Evolutionary conservation across 2,113 vertebrate species (phyloP), one percentile per base, ranked within the genome.

Genomic region (Brachionichthys hirsutus): DNA sequence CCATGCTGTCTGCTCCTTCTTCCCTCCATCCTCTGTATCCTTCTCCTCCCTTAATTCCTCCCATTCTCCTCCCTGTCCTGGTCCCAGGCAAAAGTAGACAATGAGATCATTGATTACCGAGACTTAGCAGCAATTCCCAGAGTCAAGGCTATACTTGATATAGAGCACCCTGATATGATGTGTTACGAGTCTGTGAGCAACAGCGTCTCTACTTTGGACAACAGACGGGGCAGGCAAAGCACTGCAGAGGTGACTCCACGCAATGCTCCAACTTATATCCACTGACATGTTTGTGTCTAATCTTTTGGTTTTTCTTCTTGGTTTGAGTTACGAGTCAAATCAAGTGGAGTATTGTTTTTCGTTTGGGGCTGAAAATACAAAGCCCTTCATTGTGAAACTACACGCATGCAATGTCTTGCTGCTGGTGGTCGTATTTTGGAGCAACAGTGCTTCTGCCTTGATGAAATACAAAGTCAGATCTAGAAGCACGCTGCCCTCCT

Each of bases 141-240:
- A 93, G 97, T 98, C 91, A 99, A 99, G 93, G 96, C 97, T 71
- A 99, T 99, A 92, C 97, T 95, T 88, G 97, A 99, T 79, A 98
- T 99, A 75, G 97, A 99, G 79, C 94, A 96, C 79, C 97, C 96
- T 50, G 97, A 99, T 83, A 93, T 96, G 83, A 98, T 99, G 84
- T 96, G 94, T 74, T 99, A 99, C 70, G 93, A 96, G 82, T 92
- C 92, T 72, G 94, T 93, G 90, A 94, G 92, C 85, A 80, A 87
- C 80, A 94, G 90, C 4, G 89, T 89, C 71, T 74, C 82, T 69
- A 19, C 81, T 80, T 92, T 94, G 76, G 95, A 97, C 63, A 93
- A 72, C 88, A 93, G 87, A 74, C 92, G 92, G 86, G 92, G 93
- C 58, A 92, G 91, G 70, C 92, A 93, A 87, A 95, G 92, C 86